Evolutionary conservation across 2,888 invertebrate species (phyloP).

Genomic region (Cheilosia urbana): DNA sequence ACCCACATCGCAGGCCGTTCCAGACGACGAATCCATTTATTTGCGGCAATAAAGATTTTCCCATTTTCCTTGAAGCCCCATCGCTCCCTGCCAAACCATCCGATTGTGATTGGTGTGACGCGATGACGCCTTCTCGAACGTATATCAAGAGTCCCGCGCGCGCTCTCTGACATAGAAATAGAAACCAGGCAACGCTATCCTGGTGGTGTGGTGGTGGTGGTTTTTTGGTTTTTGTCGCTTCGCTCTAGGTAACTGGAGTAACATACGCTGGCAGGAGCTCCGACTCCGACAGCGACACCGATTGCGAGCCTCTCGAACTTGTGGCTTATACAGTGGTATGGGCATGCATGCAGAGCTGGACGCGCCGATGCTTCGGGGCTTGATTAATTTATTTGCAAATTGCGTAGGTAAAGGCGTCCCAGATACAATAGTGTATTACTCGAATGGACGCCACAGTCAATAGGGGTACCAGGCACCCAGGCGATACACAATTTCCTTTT

Average conservation of each 20-base stretch:
- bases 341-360: conserved; percentile 13
- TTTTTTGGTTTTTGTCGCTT: conserved; percentile 53
- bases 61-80: conserved; percentile 64
- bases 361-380: conserved; percentile 52
- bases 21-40: conserved; percentile 70
- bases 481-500: conserved; percentile 47
- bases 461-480: conserved; percentile 24
- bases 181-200: not conserved
- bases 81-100: conserved; percentile 56
- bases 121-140: conserved; percentile 62
- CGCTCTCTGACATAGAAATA: conserved; percentile 36
- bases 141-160: conserved; percentile 39
- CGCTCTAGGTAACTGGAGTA: conserved; percentile 70
- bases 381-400: conserved; percentile 75
- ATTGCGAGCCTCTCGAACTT: not conserved
- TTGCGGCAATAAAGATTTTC: conserved; percentile 71
- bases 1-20: conserved; percentile 61
- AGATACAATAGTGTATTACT: conserved; percentile 34
- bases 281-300: conserved; percentile 22
- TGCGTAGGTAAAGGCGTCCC: conserved; percentile 68
- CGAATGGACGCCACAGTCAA: conserved; percentile 22
- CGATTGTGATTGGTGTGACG: conserved; percentile 71
- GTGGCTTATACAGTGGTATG: conserved; percentile 5
- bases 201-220: conserved; percentile 20
- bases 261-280: conserved; percentile 57